These are phyloP conservation scores for Arctia plantaginis DNA, from an alignment of 2,888 invertebrate genomes.

Conservation along the genomic window DNA sequence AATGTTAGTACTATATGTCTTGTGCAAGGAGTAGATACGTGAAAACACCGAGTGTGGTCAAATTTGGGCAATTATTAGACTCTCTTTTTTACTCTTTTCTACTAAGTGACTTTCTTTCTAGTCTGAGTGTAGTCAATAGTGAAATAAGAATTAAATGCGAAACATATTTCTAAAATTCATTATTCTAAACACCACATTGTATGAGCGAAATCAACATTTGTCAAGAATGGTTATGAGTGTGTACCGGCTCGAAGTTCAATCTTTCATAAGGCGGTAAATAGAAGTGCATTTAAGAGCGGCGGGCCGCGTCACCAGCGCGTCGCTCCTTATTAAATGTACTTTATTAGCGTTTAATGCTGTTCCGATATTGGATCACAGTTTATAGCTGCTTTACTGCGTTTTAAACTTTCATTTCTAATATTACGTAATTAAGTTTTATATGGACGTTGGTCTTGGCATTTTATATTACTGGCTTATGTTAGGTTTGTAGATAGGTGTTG, in stretches of 20 bases:
- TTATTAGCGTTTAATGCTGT: conserved; percentile 53
- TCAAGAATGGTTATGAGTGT: background rate
- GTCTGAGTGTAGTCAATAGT: background rate
- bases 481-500: background rate
- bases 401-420: conserved; percentile 44
- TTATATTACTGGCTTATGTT: background rate
- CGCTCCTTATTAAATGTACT: conserved; percentile 51
- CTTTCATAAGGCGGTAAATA: conserved; percentile 51
- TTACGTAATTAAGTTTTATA: conserved; percentile 37
- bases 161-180: background rate
- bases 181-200: background rate
- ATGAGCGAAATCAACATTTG: background rate
- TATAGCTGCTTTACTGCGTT: conserved; percentile 45
- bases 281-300: conserved; percentile 43
- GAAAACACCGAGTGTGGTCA: too few species aligned
- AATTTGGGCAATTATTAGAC: too few species aligned
- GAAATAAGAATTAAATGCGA: too few species aligned
- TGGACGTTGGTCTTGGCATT: background rate
- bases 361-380: conserved; percentile 54
- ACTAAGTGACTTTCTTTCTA: background rate
- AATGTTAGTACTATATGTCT: too few species aligned
- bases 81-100: background rate
- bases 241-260: conserved; percentile 26
- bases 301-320: conserved; percentile 18
- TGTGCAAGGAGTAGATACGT: too few species aligned